A percentile compares a stretch with the other conserved stretches of the same genome.
Evolutionary conservation across 2,113 vertebrate species (phyloP).

Genomic region (Sylvicapra grimmia): DNA sequence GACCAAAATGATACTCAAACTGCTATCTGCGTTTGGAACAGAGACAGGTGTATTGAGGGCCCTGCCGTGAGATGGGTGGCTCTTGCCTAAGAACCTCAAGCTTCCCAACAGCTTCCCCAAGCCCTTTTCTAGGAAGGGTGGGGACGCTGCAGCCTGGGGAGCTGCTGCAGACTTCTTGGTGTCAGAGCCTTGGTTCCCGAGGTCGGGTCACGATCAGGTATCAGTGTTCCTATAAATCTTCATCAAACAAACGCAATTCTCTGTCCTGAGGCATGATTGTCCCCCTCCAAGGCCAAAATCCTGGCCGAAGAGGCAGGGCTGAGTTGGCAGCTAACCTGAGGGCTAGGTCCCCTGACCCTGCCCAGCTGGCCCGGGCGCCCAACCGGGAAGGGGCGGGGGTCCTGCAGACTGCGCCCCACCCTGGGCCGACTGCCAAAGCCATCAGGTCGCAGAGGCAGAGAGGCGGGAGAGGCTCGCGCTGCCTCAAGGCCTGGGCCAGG

Average conservation of each 20-base stretch:
- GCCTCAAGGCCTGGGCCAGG: background rate
- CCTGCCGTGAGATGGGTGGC: background rate
- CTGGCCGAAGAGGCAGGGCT: background rate
- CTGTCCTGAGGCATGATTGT: background rate
- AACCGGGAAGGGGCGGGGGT: background rate
- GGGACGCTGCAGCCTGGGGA: fast-evolving
- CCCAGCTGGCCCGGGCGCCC: background rate
- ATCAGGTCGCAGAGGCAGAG: background rate
- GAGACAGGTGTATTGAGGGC: background rate
- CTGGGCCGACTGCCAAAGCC: fast-evolving
- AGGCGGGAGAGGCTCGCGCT: fast-evolving
- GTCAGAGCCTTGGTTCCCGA: background rate
- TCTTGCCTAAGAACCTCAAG: background rate
- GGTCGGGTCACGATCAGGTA: background rate
- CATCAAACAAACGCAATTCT: background rate
- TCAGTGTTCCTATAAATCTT: background rate
- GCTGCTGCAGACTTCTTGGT: background rate
- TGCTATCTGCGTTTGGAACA: background rate
- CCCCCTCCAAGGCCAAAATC: background rate
- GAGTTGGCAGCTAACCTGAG: background rate
- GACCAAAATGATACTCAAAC: background rate
- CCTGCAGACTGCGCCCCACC: background rate
- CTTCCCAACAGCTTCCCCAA: background rate
- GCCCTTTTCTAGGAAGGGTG: background rate
- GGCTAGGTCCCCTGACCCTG: background rate